Conservation (phyloP, 2,888 invertebrate genomes). For the Nemotelus pantherinus region DNA sequence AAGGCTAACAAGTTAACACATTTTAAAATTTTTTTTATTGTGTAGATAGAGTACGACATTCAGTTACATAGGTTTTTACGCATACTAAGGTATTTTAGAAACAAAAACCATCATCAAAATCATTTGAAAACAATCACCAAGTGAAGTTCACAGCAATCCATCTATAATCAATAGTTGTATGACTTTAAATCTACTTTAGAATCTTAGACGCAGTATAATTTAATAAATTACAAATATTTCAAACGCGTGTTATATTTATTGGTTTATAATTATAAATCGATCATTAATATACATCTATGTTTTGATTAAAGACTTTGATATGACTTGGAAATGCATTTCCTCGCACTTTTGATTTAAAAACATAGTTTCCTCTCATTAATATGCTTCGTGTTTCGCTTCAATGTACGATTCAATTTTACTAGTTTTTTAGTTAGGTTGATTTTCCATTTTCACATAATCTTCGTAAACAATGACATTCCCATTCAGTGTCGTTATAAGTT, state of each 20-base stretch:
- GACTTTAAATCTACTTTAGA: constrained; percentile 18
- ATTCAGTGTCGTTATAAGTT: background rate
- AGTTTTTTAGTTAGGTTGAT: background rate
- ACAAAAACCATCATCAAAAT: background rate
- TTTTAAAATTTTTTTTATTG: too few relatives aligned
- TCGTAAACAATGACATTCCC: too few relatives aligned
- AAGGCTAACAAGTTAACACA: too few relatives aligned
- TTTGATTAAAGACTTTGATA: constrained; percentile 3
- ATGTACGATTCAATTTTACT: background rate
- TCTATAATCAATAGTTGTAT: background rate
- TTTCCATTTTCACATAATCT: too few relatives aligned
- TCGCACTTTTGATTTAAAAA: constrained; percentile 32
- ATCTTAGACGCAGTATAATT: constrained; percentile 18
- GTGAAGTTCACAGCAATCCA: background rate
- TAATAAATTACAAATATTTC: constrained; percentile 19
- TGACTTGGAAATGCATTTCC: constrained; percentile 27
- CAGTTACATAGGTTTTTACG: background rate
- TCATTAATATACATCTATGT: background rate
- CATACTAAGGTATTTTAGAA: background rate
- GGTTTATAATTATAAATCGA: too few relatives aligned
- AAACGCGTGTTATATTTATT: constrained; percentile 1
- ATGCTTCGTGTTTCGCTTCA: background rate
- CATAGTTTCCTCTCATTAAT: constrained; percentile 27
- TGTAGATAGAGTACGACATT: background rate
- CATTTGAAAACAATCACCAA: background rate